A percentile compares a stretch with the other conserved stretches of the same genome.
phyloP scores from a whole-genome alignment of 2,797 vertebrate genomes.

The Ceryle rudis region DNA sequence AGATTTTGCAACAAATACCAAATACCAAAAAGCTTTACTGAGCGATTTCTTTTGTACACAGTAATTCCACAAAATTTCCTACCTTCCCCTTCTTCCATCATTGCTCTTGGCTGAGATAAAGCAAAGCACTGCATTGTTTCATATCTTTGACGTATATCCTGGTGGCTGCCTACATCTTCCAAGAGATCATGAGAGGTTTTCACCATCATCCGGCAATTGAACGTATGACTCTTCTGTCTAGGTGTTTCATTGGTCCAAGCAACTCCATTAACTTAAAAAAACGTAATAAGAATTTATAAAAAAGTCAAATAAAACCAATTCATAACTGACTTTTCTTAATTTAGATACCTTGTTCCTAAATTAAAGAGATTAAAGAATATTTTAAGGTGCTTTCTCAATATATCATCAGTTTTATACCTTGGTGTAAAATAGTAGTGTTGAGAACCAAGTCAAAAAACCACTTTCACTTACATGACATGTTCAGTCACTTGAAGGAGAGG shows the following conservation, averaged over 20 bases:
- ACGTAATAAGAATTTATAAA: neutral
- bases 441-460: neutral
- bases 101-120: slow-evolving; percentile 94
- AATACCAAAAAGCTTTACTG: neutral
- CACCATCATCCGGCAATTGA: slow-evolving; percentile 96
- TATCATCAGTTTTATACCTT: neutral
- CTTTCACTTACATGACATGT: neutral
- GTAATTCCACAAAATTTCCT: slow-evolving; percentile 1
- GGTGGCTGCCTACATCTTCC: slow-evolving; percentile 84
- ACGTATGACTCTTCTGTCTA: slow-evolving; percentile 95
- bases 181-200: slow-evolving; percentile 85
- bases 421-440: neutral
- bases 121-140: slow-evolving; percentile 99
- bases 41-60: neutral
- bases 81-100: slow-evolving; percentile 99
- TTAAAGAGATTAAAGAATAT: neutral
- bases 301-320: neutral
- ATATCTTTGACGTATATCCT: slow-evolving; percentile 85
- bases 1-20: neutral
- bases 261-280: slow-evolving; percentile 87
- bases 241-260: slow-evolving; percentile 91
- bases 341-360: neutral
- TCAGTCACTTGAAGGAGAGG: neutral
- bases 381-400: neutral
- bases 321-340: neutral